Conservation (phyloP, 2,797 vertebrate genomes). For the Poecilia picta region DNA sequence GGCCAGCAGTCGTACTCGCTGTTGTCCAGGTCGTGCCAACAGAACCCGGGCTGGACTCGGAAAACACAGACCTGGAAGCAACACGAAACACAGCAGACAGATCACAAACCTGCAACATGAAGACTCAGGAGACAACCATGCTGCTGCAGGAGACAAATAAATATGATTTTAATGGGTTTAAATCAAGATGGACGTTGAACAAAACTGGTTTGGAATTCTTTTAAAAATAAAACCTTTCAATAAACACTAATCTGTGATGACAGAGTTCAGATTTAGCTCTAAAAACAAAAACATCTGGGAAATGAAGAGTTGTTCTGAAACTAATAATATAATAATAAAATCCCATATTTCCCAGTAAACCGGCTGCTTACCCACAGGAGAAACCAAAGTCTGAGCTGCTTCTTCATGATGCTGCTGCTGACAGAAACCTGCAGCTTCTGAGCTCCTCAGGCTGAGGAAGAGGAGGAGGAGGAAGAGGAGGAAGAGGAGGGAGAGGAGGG, state of each 20-base stretch:
- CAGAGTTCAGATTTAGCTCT: too few species aligned
- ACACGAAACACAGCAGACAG: not conserved
- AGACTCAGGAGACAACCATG: too few species aligned
- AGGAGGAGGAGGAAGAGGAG: not conserved
- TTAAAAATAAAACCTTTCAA: not conserved
- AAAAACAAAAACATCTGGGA: not conserved
- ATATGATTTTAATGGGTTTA: not conserved
- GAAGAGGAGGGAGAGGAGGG: not conserved
- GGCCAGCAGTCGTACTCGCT: constrained; percentile 91
- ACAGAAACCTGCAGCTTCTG: constrained; percentile 9
- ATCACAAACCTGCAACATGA: not conserved
- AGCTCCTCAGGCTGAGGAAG: not conserved
- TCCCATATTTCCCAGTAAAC: not conserved
- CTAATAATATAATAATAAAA: not conserved
- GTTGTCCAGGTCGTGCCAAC: constrained; percentile 90
- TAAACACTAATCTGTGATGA: not conserved
- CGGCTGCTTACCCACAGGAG: constrained; percentile 49
- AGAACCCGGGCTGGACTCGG: constrained; percentile 14
- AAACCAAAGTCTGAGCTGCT: not conserved
- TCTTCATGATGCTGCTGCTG: constrained; percentile 37
- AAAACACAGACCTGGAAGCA: constrained; percentile 32
- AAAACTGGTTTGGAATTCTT: not conserved
- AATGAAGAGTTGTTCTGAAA: not conserved
- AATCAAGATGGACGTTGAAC: not conserved
- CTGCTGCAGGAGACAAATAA: not conserved